These are phyloP conservation scores for Crotalus horridus DNA, from an alignment of 2,113 vertebrate genomes.

Conservation along the genomic window DNA sequence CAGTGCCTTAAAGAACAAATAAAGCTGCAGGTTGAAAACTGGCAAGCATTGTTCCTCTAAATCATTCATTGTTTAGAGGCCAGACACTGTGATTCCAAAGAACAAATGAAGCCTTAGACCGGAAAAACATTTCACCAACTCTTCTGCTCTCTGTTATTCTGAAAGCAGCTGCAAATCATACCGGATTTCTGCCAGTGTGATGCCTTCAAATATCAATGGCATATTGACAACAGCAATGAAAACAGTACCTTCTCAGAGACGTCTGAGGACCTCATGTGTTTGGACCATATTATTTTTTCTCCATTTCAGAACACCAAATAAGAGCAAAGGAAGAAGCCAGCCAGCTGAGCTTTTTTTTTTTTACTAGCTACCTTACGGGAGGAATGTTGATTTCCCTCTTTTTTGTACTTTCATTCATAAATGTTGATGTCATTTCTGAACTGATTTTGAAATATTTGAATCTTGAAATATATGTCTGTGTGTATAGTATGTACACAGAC, in stretches of 20 bases:
- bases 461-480: neutral
- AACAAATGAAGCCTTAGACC: neutral
- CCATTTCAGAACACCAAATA: neutral
- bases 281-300: neutral
- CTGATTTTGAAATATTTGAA: neutral
- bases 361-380: neutral
- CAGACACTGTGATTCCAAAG: neutral
- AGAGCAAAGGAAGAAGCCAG: neutral
- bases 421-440: neutral
- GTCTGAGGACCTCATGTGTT: neutral
- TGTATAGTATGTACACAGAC: neutral
- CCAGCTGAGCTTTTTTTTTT: neutral
- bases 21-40: neutral
- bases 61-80: neutral
- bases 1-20: neutral
- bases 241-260: neutral
- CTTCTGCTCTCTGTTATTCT: neutral
- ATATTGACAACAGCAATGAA: neutral
- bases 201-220: neutral
- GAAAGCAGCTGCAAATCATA: neutral
- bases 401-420: neutral
- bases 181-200: neutral
- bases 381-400: neutral
- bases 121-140: neutral
- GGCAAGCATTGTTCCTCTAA: neutral